phyloP scores from a whole-genome alignment of 2,797 vertebrate species.

The Clarias fuscus region DNA sequence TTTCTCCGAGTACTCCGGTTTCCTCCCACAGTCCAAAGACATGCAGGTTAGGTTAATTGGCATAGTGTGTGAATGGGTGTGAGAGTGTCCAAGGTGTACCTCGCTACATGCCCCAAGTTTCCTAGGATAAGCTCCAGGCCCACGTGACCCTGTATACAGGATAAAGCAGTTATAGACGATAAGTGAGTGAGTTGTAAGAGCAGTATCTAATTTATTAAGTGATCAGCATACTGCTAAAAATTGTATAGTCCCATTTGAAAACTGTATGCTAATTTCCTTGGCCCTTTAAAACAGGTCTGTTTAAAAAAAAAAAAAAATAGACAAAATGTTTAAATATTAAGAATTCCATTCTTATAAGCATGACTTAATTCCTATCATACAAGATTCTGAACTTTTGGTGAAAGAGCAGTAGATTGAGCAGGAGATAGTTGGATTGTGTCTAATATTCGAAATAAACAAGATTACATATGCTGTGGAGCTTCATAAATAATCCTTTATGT shows the following conservation, averaged over 20 bases:
- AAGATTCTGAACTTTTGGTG: constrained; percentile 3
- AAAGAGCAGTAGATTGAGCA: neutral
- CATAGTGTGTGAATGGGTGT: too few species aligned
- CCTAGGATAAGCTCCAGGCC: too few species aligned
- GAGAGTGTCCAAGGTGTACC: too few species aligned
- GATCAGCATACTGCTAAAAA: neutral
- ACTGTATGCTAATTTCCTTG: neutral
- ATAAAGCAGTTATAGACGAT: too few species aligned
- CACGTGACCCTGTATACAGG: too few species aligned
- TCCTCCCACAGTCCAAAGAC: too few species aligned
- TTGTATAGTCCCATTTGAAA: neutral
- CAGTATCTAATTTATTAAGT: neutral
- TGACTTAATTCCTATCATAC: constrained; percentile 31
- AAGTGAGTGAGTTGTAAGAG: too few species aligned
- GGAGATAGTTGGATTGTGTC: constrained; percentile 62
- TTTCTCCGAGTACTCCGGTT: too few species aligned
- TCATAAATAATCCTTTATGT: constrained; percentile 74
- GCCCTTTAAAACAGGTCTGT: neutral
- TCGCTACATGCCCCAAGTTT: too few species aligned
- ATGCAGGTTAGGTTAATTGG: too few species aligned
- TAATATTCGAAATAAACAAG: constrained; percentile 75
- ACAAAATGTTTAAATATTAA: neutral
- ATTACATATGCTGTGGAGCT: constrained; percentile 74
- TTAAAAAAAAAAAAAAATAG: neutral
- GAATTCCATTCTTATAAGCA: neutral